These are phyloP conservation scores for Oxyura jamaicensis DNA, from an alignment of 2,113 vertebrate genomes.

Conservation along the genomic window DNA sequence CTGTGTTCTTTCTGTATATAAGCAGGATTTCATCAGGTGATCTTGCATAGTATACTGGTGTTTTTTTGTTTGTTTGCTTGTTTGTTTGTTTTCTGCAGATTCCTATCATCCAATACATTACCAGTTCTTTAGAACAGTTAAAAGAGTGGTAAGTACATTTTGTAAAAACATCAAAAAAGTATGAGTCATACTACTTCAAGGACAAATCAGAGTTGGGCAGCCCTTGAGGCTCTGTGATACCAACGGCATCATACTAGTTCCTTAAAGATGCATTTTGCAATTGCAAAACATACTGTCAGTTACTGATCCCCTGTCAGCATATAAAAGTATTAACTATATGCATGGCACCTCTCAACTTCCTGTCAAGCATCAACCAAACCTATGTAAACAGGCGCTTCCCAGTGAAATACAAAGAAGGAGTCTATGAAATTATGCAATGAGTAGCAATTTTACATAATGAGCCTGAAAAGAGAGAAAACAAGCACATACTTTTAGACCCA, in stretches of 20 bases:
- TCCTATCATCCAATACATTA: not conserved
- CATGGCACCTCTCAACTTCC: not conserved
- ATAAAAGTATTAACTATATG: not conserved
- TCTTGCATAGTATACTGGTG: not conserved
- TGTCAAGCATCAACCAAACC: not conserved
- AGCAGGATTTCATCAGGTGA: not conserved
- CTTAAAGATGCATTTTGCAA: not conserved
- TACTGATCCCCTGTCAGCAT: not conserved
- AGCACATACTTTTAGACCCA: not conserved
- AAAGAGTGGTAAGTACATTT: not conserved
- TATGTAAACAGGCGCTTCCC: not conserved
- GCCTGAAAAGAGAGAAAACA: not conserved
- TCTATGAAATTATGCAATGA: not conserved
- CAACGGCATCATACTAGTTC: rapidly evolving
- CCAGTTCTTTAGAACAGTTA: not conserved
- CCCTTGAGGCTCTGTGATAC: not conserved
- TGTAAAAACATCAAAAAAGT: not conserved
- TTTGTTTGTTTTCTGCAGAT: not conserved
- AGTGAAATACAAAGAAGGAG: not conserved
- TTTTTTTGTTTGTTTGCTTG: not conserved
- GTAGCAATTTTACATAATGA: not conserved
- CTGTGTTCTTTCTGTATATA: not conserved
- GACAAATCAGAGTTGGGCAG: not conserved
- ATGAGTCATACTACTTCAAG: not conserved
- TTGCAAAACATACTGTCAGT: not conserved